Evolutionary conservation across 2,888 invertebrate genomes (phyloP), one percentile per base, ranked within the genome.

Genomic region (Lissocephala sabroskyi): DNA sequence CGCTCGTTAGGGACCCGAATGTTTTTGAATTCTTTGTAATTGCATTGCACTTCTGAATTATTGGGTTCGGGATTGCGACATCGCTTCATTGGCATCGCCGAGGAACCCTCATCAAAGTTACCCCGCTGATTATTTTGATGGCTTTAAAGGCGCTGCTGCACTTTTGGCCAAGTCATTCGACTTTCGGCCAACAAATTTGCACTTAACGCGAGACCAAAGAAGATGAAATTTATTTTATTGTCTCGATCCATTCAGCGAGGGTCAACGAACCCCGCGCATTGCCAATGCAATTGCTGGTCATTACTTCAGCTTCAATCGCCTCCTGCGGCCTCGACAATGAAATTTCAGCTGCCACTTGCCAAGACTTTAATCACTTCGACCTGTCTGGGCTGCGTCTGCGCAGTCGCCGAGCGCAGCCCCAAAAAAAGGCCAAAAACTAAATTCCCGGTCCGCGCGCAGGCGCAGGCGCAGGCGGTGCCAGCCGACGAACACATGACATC

Each of bases 401-500:
- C 23, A 23, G 3, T n/a, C n/a, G n/a, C n/a, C n/a, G n/a, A n/a
- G n/a, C 4, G 23, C 23, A 6, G 35, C 14, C 35, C 13, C 6
- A 6, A 37, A 55, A 45, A 41, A 44, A 41, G 30, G 36, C 42
- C 33, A 52, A 58, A 56, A 59, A 56, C 48, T 49, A 43, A 56
- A 68, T 68, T 76, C 65, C 56, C 52, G 29, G 7, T 39, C 39
- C 51, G n/a, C 43, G 41, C 40, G 47, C 50, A 52, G 53, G 50
- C 9, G 56, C 13, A 28, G 33, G 32, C 23, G 46, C 49, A 59
- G 70, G n/a, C n/a, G n/a, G n/a, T n/a, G n/a, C n/a, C n/a, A n/a
- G n/a, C n/a, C 26, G 41, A 70, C 36, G 44, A 55, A 47, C 64
- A 65, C 65, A 68, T 68, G 73, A 56, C 71, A 75, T 56, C 55